phyloP scores from a whole-genome alignment of 2,797 vertebrate species.

The Myotis findleyi region DNA sequence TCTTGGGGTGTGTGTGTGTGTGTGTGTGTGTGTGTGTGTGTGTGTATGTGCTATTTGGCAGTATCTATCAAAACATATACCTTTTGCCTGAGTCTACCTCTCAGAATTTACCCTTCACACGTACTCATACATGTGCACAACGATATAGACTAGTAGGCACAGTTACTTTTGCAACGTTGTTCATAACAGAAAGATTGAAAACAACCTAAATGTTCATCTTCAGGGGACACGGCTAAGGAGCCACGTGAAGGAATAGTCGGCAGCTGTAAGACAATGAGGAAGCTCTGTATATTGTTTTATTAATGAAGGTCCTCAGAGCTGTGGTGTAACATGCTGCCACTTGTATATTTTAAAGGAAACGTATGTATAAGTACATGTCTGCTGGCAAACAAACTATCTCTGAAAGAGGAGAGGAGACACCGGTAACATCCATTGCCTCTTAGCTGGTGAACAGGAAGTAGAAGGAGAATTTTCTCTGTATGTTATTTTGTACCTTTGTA shows the following conservation, averaged over 20 bases:
- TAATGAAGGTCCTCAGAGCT: background rate
- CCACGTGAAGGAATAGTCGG: background rate
- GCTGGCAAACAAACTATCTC: background rate
- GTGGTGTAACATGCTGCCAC: background rate
- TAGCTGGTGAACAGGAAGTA: background rate
- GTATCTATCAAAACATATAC: background rate
- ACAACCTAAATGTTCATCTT: background rate
- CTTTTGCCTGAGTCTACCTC: background rate
- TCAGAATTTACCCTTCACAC: background rate
- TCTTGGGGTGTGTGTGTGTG: background rate
- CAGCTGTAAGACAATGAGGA: background rate
- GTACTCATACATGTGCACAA: background rate
- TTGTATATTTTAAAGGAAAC: background rate
- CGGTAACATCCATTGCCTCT: background rate
- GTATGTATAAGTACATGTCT: background rate
- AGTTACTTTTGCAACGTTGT: background rate
- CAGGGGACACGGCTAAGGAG: background rate
- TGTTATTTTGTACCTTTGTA: background rate
- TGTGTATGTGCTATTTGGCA: background rate
- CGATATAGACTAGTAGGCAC: background rate
- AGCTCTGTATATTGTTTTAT: background rate
- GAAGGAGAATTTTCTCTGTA: background rate
- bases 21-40: background rate
- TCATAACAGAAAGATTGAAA: background rate
- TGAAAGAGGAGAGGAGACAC: constrained; percentile 12